Conservation (phyloP, 2,888 invertebrate genomes). For the Pseudococcus viburni region DNA sequence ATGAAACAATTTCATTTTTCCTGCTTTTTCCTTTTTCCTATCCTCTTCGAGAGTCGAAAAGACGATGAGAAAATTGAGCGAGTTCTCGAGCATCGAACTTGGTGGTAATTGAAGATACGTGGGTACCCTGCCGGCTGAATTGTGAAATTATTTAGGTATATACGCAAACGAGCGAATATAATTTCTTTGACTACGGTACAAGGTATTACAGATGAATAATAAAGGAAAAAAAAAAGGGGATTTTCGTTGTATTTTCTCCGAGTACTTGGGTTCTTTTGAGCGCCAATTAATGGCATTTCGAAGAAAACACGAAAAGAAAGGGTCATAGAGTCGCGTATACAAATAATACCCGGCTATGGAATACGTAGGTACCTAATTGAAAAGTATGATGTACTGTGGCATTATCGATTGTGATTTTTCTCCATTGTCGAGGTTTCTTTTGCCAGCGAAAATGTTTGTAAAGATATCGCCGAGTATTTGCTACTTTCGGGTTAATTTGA, state of each 20-base stretch:
- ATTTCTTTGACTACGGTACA: not conserved
- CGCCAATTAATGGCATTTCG: not conserved
- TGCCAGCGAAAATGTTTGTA: not conserved
- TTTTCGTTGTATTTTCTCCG: not conserved
- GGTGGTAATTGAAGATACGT: not conserved
- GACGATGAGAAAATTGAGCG: not conserved
- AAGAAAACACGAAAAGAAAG: not conserved
- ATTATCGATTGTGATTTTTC: not conserved
- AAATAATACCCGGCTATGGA: not conserved
- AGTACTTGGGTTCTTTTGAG: not conserved
- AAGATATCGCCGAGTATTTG: not conserved
- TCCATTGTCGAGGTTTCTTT: not conserved
- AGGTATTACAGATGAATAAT: not conserved
- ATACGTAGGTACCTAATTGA: not conserved
- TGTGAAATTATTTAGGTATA: not conserved
- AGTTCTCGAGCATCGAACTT: slow-evolving; percentile 2
- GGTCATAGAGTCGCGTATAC: not conserved
- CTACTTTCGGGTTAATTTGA: not conserved
- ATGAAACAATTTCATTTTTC: not conserved
- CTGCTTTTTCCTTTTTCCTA: not conserved
- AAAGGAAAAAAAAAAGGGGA: not conserved
- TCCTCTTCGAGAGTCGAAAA: not conserved
- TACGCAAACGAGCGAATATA: not conserved
- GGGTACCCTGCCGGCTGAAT: not conserved
- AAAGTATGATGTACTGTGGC: not conserved